phyloP scores from a whole-genome alignment of 2,113 vertebrate genomes.

The Bucco capensis region DNA sequence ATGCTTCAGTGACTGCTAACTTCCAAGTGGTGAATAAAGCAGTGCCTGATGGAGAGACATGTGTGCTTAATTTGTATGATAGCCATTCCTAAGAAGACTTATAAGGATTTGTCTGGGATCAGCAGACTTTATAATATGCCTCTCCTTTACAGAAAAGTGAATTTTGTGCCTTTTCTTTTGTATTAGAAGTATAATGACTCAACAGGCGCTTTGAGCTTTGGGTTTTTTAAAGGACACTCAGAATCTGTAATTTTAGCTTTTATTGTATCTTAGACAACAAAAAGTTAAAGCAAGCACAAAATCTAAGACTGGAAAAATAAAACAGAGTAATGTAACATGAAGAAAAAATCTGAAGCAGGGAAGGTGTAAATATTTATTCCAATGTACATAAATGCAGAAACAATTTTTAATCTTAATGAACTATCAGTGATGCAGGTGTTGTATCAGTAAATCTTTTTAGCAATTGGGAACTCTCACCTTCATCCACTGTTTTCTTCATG shows the following conservation, averaged over 20 bases:
- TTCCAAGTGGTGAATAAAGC: background rate
- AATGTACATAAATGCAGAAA: background rate
- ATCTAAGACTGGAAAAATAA: background rate
- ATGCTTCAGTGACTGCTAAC: background rate
- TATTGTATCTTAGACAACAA: background rate
- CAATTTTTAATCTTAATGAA: background rate
- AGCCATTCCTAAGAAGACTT: constrained; percentile 1
- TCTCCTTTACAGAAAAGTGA: background rate
- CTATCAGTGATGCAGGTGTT: background rate
- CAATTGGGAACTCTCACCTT: background rate
- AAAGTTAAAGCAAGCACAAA: background rate
- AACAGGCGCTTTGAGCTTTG: background rate
- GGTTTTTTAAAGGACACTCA: background rate
- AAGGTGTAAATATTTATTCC: background rate
- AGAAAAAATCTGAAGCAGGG: background rate
- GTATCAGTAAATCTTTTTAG: background rate
- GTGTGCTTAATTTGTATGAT: background rate
- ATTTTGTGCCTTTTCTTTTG: background rate
- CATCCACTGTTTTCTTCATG: constrained; percentile 16
- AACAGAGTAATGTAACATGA: background rate
- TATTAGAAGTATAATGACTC: background rate
- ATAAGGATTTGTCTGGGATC: background rate
- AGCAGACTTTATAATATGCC: background rate
- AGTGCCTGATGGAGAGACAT: background rate
- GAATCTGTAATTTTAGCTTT: background rate